phyloP scores from a whole-genome alignment of 2,797 vertebrate genomes.

The Capromys pilorides region DNA sequence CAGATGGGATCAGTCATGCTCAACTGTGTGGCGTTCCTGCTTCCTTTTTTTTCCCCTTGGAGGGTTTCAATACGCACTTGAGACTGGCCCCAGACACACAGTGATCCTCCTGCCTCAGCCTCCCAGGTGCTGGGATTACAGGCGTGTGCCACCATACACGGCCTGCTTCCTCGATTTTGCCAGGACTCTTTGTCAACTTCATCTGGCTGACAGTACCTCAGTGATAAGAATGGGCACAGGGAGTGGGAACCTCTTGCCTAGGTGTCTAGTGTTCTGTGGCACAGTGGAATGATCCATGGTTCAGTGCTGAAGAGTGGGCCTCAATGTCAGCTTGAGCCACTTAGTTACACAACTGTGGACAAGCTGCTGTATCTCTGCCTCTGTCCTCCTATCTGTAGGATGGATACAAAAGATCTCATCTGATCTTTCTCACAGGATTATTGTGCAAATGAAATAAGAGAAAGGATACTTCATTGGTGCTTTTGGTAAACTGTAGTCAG shows the following conservation, averaged over 20 bases:
- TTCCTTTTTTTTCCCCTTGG: neutral
- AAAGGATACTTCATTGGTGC: neutral
- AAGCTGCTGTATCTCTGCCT: neutral
- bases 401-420: neutral
- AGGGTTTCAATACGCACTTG: neutral
- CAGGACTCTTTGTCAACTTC: neutral
- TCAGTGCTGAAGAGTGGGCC: neutral
- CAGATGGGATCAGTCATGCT: neutral
- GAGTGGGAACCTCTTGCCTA: neutral
- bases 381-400: neutral
- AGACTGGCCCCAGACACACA: too few relatives aligned
- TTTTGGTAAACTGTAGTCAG: neutral
- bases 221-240: neutral
- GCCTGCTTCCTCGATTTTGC: neutral
- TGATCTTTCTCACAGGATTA: neutral
- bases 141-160: neutral
- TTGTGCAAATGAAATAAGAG: neutral
- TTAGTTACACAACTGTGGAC: neutral
- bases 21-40: neutral
- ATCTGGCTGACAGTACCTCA: neutral
- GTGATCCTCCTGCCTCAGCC: neutral
- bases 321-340: neutral
- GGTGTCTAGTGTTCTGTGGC: constrained; percentile 38
- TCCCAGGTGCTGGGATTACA: neutral
- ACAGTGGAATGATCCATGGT: neutral